Percentiles rank a stretch among this genome's conserved stretches.
Evolutionary conservation across 2,888 invertebrate species (phyloP).

Genomic region (Dasypolia templi): DNA sequence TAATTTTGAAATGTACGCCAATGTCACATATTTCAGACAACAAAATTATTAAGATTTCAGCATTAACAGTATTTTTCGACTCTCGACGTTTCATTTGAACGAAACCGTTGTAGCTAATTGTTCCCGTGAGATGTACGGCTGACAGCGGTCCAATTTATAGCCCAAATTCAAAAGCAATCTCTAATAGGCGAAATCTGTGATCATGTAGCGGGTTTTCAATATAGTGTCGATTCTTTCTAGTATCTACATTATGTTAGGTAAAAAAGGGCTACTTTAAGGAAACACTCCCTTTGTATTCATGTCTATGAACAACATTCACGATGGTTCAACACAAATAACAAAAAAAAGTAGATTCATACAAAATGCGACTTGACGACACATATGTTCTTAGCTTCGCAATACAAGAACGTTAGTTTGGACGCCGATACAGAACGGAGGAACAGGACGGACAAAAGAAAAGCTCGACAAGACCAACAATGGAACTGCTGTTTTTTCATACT

Average conservation of each 20-base stretch:
- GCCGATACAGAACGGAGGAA: too few species aligned
- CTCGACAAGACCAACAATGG: too few species aligned
- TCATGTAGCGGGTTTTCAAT: not conserved
- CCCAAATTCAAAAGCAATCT: conserved; percentile 33
- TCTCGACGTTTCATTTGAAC: conserved; percentile 28
- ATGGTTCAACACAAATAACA: not conserved
- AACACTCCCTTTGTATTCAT: not conserved
- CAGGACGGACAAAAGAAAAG: too few species aligned
- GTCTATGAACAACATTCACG: not conserved
- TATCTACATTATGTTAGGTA: not conserved
- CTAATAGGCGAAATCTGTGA: conserved; percentile 16
- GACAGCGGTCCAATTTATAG: conserved; percentile 48
- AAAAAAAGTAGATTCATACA: not conserved
- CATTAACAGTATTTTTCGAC: conserved; percentile 16
- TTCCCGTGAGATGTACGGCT: conserved; percentile 37
- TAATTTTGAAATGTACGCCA: conserved; percentile 3
- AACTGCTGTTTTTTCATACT: not conserved
- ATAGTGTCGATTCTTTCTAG: not conserved
- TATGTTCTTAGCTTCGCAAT: too few species aligned
- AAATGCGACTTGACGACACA: too few species aligned
- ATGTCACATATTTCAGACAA: conserved; percentile 1
- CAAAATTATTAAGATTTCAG: not conserved
- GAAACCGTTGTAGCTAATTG: conserved; percentile 57
- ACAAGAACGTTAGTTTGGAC: too few species aligned
- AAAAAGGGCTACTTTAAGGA: not conserved